Evolutionary conservation across 2,113 vertebrate genomes (phyloP).

Genomic region (Clinocottus analis): DNA sequence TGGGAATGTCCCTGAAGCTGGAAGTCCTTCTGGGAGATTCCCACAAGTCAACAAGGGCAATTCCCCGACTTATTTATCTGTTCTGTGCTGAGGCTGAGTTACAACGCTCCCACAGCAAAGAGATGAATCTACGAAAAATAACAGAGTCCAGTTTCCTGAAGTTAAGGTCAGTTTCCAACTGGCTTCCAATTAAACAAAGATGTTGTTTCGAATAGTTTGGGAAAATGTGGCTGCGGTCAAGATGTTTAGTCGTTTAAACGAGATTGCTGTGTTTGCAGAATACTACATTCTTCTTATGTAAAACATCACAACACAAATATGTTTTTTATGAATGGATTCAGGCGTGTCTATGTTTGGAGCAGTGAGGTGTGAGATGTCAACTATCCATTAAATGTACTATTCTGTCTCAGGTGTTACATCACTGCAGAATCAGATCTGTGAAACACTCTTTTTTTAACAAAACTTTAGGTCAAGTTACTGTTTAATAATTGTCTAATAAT

Average conservation of each 20-base stretch:
- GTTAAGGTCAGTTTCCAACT: conserved; percentile 8
- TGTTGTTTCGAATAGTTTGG: conserved; percentile 2
- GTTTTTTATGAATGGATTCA: conserved; percentile 48
- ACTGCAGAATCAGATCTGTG: not conserved
- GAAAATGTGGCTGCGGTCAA: not conserved
- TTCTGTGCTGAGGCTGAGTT: conserved; percentile 18
- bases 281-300: not conserved
- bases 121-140: conserved; percentile 14
- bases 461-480: not conserved
- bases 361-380: not conserved
- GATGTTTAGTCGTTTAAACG: conserved; percentile 29
- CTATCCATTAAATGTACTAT: not conserved
- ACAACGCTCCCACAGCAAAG: conserved; percentile 41
- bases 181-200: conserved; percentile 38
- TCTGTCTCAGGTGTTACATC: not conserved
- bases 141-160: conserved; percentile 24
- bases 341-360: not conserved
- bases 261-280: conserved; percentile 7
- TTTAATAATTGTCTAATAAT: conserved; percentile 3
- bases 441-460: not conserved
- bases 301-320: not conserved
- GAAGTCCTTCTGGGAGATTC: conserved; percentile 74
- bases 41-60: conserved; percentile 72
- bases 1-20: conserved; percentile 79
- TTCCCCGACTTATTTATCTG: conserved; percentile 69